Conservation (phyloP, 2,888 invertebrate species). For the Agonum fuliginosum region DNA sequence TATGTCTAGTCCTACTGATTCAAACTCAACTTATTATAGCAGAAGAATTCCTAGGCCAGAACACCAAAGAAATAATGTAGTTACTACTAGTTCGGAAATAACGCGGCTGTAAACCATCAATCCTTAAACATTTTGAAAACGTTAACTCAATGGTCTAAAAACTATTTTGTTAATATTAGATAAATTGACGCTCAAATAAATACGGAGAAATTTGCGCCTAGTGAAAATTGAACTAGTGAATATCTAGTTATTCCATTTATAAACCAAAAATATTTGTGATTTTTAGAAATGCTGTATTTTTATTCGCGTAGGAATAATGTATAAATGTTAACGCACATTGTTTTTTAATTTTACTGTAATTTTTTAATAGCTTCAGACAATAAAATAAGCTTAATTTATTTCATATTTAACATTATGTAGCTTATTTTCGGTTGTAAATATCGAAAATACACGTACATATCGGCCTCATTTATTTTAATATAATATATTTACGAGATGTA, state of each 20-base stretch:
- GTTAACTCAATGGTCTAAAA: not conserved
- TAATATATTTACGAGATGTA: slow-evolving; percentile 23
- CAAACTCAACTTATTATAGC: slow-evolving; percentile 72
- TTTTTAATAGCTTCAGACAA: slow-evolving; percentile 51
- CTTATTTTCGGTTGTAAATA: not conserved
- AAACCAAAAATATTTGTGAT: slow-evolving; percentile 47
- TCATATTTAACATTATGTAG: slow-evolving; percentile 17
- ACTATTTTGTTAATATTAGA: not conserved
- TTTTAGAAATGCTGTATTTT: slow-evolving; percentile 42
- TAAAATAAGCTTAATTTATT: slow-evolving; percentile 36
- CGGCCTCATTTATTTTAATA: slow-evolving; percentile 41
- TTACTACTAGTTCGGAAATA: slow-evolving; percentile 80
- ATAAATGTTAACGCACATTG: slow-evolving; percentile 24
- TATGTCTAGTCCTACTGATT: slow-evolving; percentile 71
- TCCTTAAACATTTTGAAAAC: slow-evolving; percentile 14
- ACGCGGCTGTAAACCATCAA: slow-evolving; percentile 77
- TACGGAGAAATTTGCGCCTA: slow-evolving; percentile 1
- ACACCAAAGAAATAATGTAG: slow-evolving; percentile 74
- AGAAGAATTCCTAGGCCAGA: slow-evolving; percentile 73
- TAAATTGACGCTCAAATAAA: slow-evolving; percentile 6
- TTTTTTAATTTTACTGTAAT: slow-evolving; percentile 34
- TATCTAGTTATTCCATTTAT: slow-evolving; percentile 42
- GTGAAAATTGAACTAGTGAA: slow-evolving; percentile 33
- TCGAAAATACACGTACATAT: slow-evolving; percentile 42
- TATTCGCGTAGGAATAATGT: slow-evolving; percentile 32